Base-by-base conservation (phyloP, 2,888 invertebrate species). In the Chelonus formosanus region DNA sequence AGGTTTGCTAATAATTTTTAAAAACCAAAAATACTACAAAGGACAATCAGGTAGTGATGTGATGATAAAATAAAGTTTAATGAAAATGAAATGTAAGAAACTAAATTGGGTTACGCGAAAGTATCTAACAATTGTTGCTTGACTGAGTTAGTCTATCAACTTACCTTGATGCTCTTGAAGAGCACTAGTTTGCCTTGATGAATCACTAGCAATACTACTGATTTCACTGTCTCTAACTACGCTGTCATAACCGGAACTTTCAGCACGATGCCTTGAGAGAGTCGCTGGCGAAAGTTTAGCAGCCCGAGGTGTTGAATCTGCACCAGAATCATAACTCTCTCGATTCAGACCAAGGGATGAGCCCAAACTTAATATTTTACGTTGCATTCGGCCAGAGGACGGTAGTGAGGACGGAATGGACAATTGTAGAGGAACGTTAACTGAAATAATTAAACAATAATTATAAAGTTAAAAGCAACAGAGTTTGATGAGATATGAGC, bases 221-320 rank as follows among this genome's bases (percentile, higher is more conserved):
- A 93, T 94, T 79, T 96, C 95, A 73, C 93, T 92, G 82, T 95
- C 95, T 69, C 95, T 87, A 6, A 95, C 91, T 71, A 96, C 93
- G 76, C 95, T 95, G 79, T 96, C 96, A 78, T 96, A 96, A 1
- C 96, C 96, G 57, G 87, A 87, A 77, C 94, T 95, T 81, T 95
- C 95, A 3, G 95, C 93, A 59, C 93, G 88, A 69, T 82, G 79
- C 72, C 93, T 86, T 0, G 92, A 93, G 3, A 93, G 90, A 0
- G 92, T 92, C 0, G 90, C 91, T 0, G 91, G 91, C 73, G 93
- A 93, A 72, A 93, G 91, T 80, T 93, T 93, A 1, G 93, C 92
- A 8, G 93, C 93, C 10, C 93, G 86, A 0, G 93, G 93, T 2
- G 93, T 93, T 1, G 93, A 93, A 77, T 94, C 93, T 75, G 93